Conservation (phyloP, 2,797 vertebrate genomes). For the Linurgus olivaceus region DNA sequence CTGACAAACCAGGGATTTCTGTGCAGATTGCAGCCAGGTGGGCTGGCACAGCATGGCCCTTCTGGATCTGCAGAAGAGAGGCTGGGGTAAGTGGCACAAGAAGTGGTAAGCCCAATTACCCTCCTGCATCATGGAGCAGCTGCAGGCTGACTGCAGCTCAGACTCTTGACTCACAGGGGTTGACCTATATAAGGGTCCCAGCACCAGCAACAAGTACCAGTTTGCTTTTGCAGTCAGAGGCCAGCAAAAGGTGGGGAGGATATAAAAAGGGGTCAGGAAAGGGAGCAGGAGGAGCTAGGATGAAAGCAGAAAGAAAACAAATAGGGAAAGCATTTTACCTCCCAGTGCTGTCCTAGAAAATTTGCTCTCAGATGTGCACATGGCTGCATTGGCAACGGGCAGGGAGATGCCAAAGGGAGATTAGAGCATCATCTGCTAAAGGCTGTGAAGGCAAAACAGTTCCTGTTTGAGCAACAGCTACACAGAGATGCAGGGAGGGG, state of each 20-base stretch:
- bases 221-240: neutral
- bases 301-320: neutral
- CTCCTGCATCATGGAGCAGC: neutral
- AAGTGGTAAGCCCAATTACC: rapidly evolving
- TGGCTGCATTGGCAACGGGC: neutral
- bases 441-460: neutral
- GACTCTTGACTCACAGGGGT: neutral
- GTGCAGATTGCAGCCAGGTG: neutral
- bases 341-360: neutral
- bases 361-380: neutral
- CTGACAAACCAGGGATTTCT: neutral
- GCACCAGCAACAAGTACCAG: neutral
- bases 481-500: neutral
- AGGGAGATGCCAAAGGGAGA: slow-evolving; percentile 29
- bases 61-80: neutral
- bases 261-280: neutral
- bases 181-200: neutral
- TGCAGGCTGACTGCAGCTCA: neutral
- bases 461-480: slow-evolving; percentile 29
- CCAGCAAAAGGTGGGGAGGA: neutral
- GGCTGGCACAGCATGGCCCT: neutral
- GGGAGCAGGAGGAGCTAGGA: neutral
- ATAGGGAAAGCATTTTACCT: neutral
- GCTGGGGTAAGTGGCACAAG: neutral
- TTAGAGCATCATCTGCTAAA: slow-evolving; percentile 14